A percentile compares a stretch with the other conserved stretches of the same genome.
Evolutionary conservation across 2,113 vertebrate species (phyloP).

Genomic region (Prionailurus viverrinus): DNA sequence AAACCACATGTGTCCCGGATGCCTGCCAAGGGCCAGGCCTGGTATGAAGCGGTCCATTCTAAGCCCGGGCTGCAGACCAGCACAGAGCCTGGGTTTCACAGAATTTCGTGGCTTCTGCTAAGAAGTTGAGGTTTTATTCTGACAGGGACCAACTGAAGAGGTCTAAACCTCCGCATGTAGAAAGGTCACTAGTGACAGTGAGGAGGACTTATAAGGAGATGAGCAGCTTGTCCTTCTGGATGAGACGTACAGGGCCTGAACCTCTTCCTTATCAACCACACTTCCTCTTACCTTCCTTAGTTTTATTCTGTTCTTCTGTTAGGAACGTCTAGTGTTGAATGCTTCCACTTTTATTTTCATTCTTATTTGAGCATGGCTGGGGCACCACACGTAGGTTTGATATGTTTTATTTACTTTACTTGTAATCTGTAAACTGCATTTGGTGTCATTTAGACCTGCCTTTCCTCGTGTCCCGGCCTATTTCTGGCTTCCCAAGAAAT

Average conservation of each 20-base stretch:
- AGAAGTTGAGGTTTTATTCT: not conserved
- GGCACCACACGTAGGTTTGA: not conserved
- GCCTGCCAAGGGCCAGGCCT: not conserved
- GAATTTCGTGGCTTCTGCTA: not conserved
- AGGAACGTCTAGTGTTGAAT: not conserved
- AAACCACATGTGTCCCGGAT: too few species aligned
- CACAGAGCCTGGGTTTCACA: not conserved
- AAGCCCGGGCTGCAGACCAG: not conserved
- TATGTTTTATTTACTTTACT: not conserved
- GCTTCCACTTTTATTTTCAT: not conserved
- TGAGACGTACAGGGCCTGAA: not conserved
- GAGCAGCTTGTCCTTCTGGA: rapidly evolving
- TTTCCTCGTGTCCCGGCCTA: not conserved
- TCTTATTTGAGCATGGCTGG: not conserved
- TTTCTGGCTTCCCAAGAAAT: not conserved
- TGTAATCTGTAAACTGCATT: not conserved
- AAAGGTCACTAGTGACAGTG: not conserved
- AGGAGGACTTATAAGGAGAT: not conserved
- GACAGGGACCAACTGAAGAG: not conserved
- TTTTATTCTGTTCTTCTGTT: not conserved
- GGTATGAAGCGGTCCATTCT: not conserved
- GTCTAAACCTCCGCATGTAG: rapidly evolving
- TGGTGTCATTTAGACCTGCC: not conserved
- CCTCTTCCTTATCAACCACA: not conserved
- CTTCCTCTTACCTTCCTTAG: not conserved